These are phyloP conservation scores for Triops longicaudatus DNA, from an alignment of 1,140 invertebrate genomes.

Conservation along the genomic window DNA sequence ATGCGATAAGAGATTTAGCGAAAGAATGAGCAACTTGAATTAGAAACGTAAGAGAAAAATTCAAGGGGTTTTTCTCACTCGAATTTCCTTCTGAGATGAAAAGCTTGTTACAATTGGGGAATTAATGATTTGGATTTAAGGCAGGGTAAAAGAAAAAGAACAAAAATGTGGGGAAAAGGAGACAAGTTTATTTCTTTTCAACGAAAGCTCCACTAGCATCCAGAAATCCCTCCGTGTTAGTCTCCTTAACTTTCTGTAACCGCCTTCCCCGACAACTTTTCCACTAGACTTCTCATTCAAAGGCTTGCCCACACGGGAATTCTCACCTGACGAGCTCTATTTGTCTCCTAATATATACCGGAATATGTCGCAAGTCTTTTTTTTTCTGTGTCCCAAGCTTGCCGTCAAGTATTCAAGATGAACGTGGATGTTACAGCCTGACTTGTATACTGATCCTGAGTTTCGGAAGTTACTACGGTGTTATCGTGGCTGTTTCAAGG, in stretches of 20 bases:
- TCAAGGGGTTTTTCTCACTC: background rate
- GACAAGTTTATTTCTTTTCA: constrained; percentile 8
- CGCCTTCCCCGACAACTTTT: background rate
- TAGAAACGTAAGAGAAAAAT: background rate
- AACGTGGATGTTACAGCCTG: background rate
- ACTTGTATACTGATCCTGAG: background rate
- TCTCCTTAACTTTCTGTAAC: constrained; percentile 13
- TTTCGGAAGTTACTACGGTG: background rate
- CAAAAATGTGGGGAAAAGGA: background rate
- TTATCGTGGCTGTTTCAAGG: background rate
- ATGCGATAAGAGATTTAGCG: constrained; percentile 1
- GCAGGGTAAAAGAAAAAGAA: no score
- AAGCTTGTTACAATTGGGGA: background rate
- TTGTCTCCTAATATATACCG: constrained; percentile 3
- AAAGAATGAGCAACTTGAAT: background rate
- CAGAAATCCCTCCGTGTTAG: background rate
- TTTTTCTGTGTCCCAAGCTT: background rate
- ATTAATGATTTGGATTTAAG: background rate
- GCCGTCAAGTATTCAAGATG: background rate
- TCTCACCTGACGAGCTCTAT: constrained; percentile 6
- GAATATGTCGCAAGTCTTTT: background rate
- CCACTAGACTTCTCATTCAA: constrained; percentile 1
- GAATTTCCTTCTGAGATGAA: background rate
- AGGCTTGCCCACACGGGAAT: background rate
- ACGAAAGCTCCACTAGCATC: background rate